A percentile compares a stretch with the other conserved stretches of the same genome.
Evolutionary conservation across 64 coral and sea anemone species (phyloP).

Genomic region (Anthopleura sola): DNA sequence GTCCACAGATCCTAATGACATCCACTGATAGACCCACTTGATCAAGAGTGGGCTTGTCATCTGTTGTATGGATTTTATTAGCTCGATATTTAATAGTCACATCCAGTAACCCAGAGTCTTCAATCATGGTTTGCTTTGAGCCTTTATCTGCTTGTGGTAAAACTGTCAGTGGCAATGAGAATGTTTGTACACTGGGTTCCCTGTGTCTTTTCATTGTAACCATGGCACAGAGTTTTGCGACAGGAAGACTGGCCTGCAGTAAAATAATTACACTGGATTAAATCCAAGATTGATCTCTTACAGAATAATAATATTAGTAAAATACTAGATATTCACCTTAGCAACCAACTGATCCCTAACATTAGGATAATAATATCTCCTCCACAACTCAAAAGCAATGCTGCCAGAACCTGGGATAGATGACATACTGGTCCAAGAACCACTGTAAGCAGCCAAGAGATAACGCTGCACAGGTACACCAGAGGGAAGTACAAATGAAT

Average conservation of each 20-base stretch:
- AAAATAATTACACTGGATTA: not conserved
- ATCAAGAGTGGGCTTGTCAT: slow-evolving; percentile 10
- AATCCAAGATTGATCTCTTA: not conserved
- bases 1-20: slow-evolving; percentile 79
- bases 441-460: slow-evolving; percentile 86
- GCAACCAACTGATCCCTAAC: slow-evolving; percentile 91
- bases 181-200: slow-evolving; percentile 73
- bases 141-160: slow-evolving; percentile 47
- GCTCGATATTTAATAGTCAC: slow-evolving; percentile 79
- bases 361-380: slow-evolving; percentile 95
- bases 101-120: slow-evolving; percentile 80
- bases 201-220: slow-evolving; percentile 94
- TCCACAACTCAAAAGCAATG: slow-evolving; percentile 94
- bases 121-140: slow-evolving; percentile 19
- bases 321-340: slow-evolving; percentile 38
- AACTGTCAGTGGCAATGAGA: slow-evolving; percentile 80
- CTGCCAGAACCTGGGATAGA: slow-evolving; percentile 57
- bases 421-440: slow-evolving; percentile 68
- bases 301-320: no score
- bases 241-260: slow-evolving; percentile 44
- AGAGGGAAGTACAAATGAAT: slow-evolving; percentile 72
- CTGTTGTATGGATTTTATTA: slow-evolving; percentile 14
- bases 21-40: slow-evolving; percentile 77
- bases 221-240: slow-evolving; percentile 95
- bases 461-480: slow-evolving; percentile 84